Conservation (phyloP, 1,140 invertebrate genomes). For the Papilio dardanus region DNA sequence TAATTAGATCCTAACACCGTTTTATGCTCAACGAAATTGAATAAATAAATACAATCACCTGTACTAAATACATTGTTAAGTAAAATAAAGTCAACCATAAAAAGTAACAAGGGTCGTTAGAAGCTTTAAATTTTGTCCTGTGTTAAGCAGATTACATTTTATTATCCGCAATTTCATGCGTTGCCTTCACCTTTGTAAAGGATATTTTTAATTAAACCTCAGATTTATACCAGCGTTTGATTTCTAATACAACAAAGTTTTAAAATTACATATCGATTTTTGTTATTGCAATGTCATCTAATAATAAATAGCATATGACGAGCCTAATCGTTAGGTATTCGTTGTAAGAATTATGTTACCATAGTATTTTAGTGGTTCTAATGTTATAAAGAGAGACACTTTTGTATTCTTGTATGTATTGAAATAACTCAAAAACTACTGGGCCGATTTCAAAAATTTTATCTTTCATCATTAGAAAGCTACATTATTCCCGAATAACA, state of each 20-base stretch:
- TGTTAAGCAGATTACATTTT: constrained; percentile 35
- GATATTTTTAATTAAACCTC: constrained; percentile 27
- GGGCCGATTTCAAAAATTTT: too few relatives aligned
- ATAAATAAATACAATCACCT: constrained; percentile 10
- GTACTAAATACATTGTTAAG: constrained; percentile 29
- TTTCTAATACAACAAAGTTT: background rate
- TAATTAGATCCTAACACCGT: background rate
- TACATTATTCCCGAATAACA: too few relatives aligned
- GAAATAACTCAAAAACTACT: too few relatives aligned
- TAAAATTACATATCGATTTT: background rate
- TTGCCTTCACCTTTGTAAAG: constrained; percentile 21
- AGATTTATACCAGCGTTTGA: constrained; percentile 10
- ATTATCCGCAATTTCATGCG: constrained; percentile 29
- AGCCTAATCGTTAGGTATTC: background rate
- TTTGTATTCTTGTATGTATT: too few relatives aligned
- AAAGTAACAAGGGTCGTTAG: constrained; percentile 39
- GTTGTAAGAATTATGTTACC: too few relatives aligned
- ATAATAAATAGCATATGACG: background rate
- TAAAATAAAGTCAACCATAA: constrained; percentile 34
- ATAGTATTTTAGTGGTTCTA: too few relatives aligned
- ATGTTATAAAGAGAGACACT: too few relatives aligned
- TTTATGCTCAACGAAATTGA: background rate
- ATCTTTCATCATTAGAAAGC: too few relatives aligned
- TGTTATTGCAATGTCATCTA: too few relatives aligned
- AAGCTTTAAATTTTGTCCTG: constrained; percentile 35